A percentile compares a stretch with the other conserved stretches of the same genome.
These are phyloP conservation scores for Hestina assimilis DNA, from an alignment of 1,140 invertebrate species.

Conservation along the genomic window DNA sequence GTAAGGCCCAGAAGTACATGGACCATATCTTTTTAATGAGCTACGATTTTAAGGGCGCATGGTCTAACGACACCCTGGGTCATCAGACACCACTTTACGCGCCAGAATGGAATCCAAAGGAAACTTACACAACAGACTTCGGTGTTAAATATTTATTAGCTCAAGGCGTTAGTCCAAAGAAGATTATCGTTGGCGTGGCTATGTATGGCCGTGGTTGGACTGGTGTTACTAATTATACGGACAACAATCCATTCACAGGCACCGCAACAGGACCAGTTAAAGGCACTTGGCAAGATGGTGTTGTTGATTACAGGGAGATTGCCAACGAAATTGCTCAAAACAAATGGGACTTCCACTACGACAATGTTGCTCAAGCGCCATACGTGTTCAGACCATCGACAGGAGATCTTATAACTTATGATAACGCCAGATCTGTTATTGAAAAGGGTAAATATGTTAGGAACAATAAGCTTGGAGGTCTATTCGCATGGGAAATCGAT, in stretches of 20 bases:
- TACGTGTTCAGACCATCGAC: constrained; percentile 63
- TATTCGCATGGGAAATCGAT: constrained; percentile 72
- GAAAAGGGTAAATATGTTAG: constrained; percentile 70
- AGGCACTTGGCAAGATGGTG: constrained; percentile 70
- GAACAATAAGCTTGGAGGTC: constrained; percentile 65
- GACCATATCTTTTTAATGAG: constrained; percentile 73
- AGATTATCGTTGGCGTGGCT: constrained; percentile 68
- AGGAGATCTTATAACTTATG: constrained; percentile 67
- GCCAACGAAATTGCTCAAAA: constrained; percentile 61
- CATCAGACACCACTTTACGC: constrained; percentile 65
- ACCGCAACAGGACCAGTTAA: constrained; percentile 63
- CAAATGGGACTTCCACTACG: constrained; percentile 70
- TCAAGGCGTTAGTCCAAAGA: constrained; percentile 67
- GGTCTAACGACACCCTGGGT: constrained; percentile 68
- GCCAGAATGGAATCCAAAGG: constrained; percentile 60
- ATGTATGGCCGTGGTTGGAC: constrained; percentile 73
- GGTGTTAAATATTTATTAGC: constrained; percentile 62
- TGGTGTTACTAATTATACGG: constrained; percentile 57
- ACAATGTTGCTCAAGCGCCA: constrained; percentile 64
- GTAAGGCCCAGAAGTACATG: constrained; percentile 66
- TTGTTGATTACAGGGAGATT: constrained; percentile 70
- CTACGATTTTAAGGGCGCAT: constrained; percentile 71
- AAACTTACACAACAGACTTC: constrained; percentile 71
- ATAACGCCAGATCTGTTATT: constrained; percentile 63
- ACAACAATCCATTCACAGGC: constrained; percentile 63